Evolutionary conservation across 2,113 vertebrate species (phyloP).

Genomic region (Bostrychus sinensis): DNA sequence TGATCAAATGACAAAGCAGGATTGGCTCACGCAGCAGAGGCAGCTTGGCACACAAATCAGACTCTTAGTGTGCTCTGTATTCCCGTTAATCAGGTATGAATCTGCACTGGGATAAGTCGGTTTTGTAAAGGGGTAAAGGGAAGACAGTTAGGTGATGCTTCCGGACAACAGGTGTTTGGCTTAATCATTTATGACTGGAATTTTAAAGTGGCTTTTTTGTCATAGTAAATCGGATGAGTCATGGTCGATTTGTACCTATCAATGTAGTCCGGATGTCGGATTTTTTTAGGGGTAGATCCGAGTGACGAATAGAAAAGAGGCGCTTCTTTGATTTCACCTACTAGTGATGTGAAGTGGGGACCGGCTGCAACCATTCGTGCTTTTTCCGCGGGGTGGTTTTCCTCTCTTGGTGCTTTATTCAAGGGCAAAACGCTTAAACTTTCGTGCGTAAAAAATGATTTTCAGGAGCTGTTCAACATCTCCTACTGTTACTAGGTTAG

Average conservation of each 20-base stretch:
- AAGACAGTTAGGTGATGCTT: slow-evolving; percentile 9
- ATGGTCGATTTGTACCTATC: background rate
- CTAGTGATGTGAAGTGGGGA: slow-evolving; percentile 65
- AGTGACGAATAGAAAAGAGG: slow-evolving; percentile 57
- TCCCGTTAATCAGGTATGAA: slow-evolving; percentile 23
- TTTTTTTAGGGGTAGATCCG: slow-evolving; percentile 29
- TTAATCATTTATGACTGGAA: slow-evolving; percentile 31
- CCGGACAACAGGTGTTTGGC: slow-evolving; percentile 64
- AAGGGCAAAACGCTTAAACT: slow-evolving; percentile 5
- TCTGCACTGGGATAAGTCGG: slow-evolving; percentile 17
- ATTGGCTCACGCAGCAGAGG: slow-evolving; percentile 50
- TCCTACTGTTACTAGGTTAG: background rate
- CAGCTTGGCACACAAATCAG: slow-evolving; percentile 44
- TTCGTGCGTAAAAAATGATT: slow-evolving; percentile 24
- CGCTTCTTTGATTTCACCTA: slow-evolving; percentile 73
- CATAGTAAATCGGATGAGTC: background rate
- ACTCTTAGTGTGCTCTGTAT: slow-evolving; percentile 16
- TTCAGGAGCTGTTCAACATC: slow-evolving; percentile 25
- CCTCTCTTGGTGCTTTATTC: slow-evolving; percentile 28
- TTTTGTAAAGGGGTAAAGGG: background rate
- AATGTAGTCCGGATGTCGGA: slow-evolving; percentile 8
- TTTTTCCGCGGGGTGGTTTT: slow-evolving; percentile 71
- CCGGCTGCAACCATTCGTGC: slow-evolving; percentile 79
- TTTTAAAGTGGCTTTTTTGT: slow-evolving; percentile 26
- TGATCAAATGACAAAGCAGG: slow-evolving; percentile 68